Evolutionary conservation across 2,888 invertebrate genomes (phyloP).

Genomic region (Phoenoteleia sp.): DNA sequence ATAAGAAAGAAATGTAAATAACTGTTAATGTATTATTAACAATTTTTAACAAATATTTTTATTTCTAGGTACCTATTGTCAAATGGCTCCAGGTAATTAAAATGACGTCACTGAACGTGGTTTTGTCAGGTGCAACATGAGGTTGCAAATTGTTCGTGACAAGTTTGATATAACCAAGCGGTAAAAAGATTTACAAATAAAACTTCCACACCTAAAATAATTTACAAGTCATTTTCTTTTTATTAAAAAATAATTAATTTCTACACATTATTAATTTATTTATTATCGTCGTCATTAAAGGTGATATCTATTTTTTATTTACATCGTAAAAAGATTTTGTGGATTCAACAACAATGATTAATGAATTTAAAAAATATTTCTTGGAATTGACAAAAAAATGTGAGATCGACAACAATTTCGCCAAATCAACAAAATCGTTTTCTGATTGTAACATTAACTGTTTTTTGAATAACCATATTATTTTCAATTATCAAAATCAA

Average conservation of each 20-base stretch:
- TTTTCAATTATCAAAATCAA: background rate
- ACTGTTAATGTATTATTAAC: background rate
- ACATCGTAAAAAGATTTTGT: too few species aligned
- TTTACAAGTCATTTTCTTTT: too few species aligned
- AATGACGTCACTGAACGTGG: constrained; percentile 12
- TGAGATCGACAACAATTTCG: too few species aligned
- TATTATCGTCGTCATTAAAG: too few species aligned
- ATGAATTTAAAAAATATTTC: too few species aligned
- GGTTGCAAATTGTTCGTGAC: background rate
- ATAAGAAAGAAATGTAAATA: background rate
- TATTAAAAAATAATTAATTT: too few species aligned
- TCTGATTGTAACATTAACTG: too few species aligned
- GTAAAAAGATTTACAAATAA: background rate
- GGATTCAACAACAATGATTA: too few species aligned
- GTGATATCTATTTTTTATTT: too few species aligned
- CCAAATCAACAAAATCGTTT: too few species aligned
- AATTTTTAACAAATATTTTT: constrained; percentile 3
- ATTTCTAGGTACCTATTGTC: constrained; percentile 83
- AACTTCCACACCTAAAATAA: background rate
- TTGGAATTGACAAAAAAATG: too few species aligned
- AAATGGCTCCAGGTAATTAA: constrained; percentile 84
- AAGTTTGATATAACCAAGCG: background rate
- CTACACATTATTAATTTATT: too few species aligned
- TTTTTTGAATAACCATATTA: background rate
- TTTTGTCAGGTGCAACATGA: constrained; percentile 20